These are phyloP conservation scores for Poecilia picta DNA, from an alignment of 2,797 vertebrate species.

Conservation along the genomic window DNA sequence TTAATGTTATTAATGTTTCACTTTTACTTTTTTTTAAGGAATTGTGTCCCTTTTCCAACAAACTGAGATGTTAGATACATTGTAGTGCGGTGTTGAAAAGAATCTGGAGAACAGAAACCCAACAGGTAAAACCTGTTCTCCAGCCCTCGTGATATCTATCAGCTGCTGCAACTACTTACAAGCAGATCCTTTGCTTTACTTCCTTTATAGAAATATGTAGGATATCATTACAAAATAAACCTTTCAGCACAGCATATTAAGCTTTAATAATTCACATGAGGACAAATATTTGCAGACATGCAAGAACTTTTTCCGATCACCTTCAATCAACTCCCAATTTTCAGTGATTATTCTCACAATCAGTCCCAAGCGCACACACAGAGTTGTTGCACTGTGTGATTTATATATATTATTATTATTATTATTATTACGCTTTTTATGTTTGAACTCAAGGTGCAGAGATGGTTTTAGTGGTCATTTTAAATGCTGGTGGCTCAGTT, in stretches of 20 bases:
- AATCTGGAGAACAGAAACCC: background rate
- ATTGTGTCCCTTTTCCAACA: conserved; percentile 6
- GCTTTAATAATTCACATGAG: background rate
- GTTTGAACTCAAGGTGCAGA: conserved; percentile 65
- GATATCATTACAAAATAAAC: background rate
- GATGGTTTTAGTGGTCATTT: conserved; percentile 74
- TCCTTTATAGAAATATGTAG: background rate
- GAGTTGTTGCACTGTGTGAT: conserved; percentile 66
- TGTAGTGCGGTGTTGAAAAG: conserved; percentile 27
- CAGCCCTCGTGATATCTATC: background rate
- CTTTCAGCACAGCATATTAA: background rate
- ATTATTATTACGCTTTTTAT: conserved; percentile 52
- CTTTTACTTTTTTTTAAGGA: conserved; percentile 24
- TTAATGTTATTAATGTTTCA: background rate
- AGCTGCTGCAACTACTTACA: background rate
- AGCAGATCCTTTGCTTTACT: background rate
- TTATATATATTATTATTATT: conserved; percentile 28
- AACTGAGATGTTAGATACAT: conserved; percentile 37
- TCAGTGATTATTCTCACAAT: background rate
- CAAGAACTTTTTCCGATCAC: background rate
- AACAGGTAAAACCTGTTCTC: background rate
- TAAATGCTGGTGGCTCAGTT: conserved; percentile 52
- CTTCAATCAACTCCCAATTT: background rate
- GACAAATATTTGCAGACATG: background rate
- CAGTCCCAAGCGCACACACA: conserved; percentile 23